Evolutionary conservation across 2,888 invertebrate genomes (phyloP), one percentile per base, ranked within the genome.

Genomic region (Phaonia tiefii): DNA sequence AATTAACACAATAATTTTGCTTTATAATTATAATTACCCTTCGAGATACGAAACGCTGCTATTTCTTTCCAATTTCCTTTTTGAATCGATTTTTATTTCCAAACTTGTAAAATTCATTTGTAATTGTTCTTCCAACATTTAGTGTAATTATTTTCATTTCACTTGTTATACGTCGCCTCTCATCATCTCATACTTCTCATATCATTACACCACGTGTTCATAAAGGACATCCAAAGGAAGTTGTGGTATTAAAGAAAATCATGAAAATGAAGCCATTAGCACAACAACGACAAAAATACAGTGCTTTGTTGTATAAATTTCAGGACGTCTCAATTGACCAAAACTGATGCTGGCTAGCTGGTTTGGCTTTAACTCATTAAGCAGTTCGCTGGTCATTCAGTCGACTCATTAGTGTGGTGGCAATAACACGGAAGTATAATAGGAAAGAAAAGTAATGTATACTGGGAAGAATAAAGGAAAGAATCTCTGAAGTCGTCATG

Each of bases 241-340:
- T 22, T 22, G 15, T 26, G 5, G n/a, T 8, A 7, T 10, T 39
- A 60, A 39, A 60, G 0, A 60, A 60, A 39, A 39, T 8, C 1
- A 15, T 13, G 17, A 10, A 10, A 26, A 58, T 1, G 39, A 17
- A 20, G 49, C 8, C 49, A 22, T 1, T 49, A n/a, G n/a, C 49
- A 13, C n/a, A 46, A 20, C 20, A 49, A 39, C 17, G 17, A 26
- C n/a, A n/a, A 56, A 56, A 2, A 39, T 2, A 39, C 60, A 60
- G 17, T 39, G 17, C 11, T 39, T 60, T 60, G 39, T 60, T 39
- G 15, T 4, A 15, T 5, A 31, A 31, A 11, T 13, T 15, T 39
- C 60, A 39, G 2, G 8, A 17, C 17, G 60, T 60, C 60, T 60
- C 60, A 60, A 60, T 60, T 60, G 60, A 60, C 60, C 60, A 60